These are phyloP conservation scores for Cossypha dichroa DNA, from an alignment of 2,797 vertebrate genomes.

Conservation along the genomic window DNA sequence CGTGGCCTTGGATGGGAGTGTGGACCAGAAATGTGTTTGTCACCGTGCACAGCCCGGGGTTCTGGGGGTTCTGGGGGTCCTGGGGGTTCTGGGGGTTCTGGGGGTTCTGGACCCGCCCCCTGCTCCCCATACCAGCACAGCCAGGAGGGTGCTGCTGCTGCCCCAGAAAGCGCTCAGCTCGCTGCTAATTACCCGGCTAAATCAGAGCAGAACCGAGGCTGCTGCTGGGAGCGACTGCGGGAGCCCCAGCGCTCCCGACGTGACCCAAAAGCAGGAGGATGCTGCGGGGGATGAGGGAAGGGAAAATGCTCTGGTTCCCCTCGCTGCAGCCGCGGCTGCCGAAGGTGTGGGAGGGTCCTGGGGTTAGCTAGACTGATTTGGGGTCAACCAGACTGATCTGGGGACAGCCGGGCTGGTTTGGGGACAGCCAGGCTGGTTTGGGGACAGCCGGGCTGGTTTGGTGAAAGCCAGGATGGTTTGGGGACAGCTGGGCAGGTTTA, in stretches of 20 bases:
- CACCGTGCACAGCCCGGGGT: background rate
- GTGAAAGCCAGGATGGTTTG: background rate
- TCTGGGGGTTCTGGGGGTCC: background rate
- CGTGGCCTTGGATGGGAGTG: conserved; percentile 21
- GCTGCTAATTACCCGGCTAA: background rate
- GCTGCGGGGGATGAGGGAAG: background rate
- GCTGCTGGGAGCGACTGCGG: accelerated
- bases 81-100: no score
- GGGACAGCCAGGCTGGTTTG: background rate
- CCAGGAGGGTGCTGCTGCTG: background rate
- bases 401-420: background rate
- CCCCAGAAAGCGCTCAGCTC: background rate
- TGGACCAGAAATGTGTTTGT: conserved; percentile 36
- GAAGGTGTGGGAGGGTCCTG: accelerated
- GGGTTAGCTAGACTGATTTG: background rate
- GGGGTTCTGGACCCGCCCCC: no score
- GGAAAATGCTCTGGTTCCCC: accelerated
- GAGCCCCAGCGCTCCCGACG: accelerated
- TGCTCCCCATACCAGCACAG: background rate
- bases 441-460: background rate
- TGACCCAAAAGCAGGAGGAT: accelerated
- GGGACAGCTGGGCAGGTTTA: background rate
- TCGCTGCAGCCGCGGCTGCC: background rate
- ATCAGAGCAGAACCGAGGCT: background rate
- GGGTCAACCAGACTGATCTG: background rate